Conservation (phyloP, 2,797 vertebrate species). For the Muscicapa striata region DNA sequence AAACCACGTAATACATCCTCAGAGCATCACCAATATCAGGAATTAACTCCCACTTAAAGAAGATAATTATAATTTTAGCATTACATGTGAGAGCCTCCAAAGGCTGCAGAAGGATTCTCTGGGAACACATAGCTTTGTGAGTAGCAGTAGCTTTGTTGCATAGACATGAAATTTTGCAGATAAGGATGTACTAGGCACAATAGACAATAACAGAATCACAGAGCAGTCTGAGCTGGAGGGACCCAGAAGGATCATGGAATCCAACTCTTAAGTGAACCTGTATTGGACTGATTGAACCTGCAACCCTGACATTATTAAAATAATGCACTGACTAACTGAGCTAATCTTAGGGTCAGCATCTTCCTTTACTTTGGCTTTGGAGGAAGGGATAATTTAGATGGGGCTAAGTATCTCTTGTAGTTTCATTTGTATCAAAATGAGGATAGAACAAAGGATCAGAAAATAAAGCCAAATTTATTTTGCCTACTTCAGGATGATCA, state of each 20-base stretch:
- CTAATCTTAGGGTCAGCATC: neutral
- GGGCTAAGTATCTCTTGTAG: neutral
- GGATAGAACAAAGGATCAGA: neutral
- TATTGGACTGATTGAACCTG: neutral
- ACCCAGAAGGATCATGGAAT: neutral
- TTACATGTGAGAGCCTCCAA: neutral
- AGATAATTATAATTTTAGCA: neutral
- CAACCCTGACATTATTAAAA: accelerated
- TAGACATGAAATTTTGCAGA: neutral
- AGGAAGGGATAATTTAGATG: neutral
- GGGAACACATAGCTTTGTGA: neutral
- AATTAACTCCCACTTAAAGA: neutral
- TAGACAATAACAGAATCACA: neutral
- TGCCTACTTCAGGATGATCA: neutral
- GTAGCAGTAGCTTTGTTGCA: neutral
- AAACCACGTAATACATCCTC: neutral
- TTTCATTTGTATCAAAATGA: neutral
- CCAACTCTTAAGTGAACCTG: too few species aligned
- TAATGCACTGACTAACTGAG: neutral
- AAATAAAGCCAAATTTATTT: neutral
- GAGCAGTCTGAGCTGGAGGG: neutral
- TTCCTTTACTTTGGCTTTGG: neutral
- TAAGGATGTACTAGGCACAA: neutral
- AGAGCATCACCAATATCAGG: neutral
- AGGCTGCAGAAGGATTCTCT: neutral